Evolutionary conservation across 2,888 invertebrate genomes (phyloP).

Genomic region (Opisthograptis luteolata): DNA sequence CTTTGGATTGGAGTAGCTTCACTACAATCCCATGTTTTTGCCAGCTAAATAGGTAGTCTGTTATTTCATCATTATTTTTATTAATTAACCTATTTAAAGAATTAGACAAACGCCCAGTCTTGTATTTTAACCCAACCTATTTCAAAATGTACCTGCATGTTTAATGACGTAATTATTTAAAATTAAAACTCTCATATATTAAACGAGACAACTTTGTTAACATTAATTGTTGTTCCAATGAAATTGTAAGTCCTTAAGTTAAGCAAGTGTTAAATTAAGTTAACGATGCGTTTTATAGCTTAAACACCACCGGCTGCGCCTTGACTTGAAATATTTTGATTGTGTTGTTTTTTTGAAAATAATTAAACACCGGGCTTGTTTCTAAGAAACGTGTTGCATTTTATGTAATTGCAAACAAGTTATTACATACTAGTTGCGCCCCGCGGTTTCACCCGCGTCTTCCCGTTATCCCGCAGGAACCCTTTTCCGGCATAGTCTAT

Average conservation of each 20-base stretch:
- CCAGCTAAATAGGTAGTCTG: too few relatives aligned
- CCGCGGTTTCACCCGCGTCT: too few relatives aligned
- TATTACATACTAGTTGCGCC: too few relatives aligned
- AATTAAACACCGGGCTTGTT: not conserved
- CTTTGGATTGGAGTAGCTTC: too few relatives aligned
- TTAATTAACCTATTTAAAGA: too few relatives aligned
- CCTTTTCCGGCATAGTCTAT: too few relatives aligned
- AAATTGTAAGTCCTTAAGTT: slow-evolving; percentile 21
- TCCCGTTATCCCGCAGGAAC: too few relatives aligned
- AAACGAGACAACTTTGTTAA: slow-evolving; percentile 27
- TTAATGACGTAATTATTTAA: slow-evolving; percentile 31
- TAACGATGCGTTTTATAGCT: slow-evolving; percentile 35
- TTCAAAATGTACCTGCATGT: not conserved
- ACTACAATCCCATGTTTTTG: too few relatives aligned
- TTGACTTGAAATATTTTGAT: slow-evolving; percentile 6
- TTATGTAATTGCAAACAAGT: not conserved
- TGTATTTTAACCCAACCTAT: slow-evolving; percentile 1
- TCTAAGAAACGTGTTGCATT: not conserved
- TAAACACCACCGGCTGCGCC: slow-evolving; percentile 9
- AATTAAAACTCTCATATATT: slow-evolving; percentile 30
- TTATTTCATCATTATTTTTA: too few relatives aligned
- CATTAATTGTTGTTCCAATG: slow-evolving; percentile 30
- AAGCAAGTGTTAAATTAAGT: slow-evolving; percentile 22
- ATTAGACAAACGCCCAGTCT: not conserved
- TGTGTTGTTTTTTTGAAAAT: not conserved